Percentiles rank a stretch among this genome's conserved stretches.
phyloP scores from a whole-genome alignment of 2,113 vertebrate genomes.

The Meles meles region DNA sequence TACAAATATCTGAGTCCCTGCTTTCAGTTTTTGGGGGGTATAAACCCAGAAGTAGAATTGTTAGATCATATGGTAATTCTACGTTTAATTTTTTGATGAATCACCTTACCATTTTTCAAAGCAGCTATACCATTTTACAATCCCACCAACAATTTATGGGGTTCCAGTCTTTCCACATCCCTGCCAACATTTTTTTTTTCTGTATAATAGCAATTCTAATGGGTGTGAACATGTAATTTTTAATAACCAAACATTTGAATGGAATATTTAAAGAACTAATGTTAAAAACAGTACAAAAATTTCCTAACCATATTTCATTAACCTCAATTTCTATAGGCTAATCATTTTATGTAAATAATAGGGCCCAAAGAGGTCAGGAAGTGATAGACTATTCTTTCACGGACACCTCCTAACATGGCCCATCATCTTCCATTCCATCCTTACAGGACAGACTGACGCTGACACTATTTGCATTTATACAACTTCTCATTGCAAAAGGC shows the following conservation, averaged over 20 bases:
- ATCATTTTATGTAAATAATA: background rate
- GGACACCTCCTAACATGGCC: background rate
- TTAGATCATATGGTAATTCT: background rate
- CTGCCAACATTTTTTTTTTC: background rate
- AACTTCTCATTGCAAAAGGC: background rate
- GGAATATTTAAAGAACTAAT: background rate
- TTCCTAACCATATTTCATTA: background rate
- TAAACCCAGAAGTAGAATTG: background rate
- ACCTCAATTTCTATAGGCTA: background rate
- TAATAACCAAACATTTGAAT: background rate
- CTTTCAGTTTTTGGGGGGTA: background rate
- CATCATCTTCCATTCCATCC: background rate
- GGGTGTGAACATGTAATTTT: background rate
- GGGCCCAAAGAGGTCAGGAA: background rate
- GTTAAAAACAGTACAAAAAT: background rate
- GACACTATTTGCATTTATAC: background rate
- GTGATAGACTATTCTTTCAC: background rate
- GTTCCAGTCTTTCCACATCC: background rate
- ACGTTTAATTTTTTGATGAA: background rate
- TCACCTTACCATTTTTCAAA: background rate
- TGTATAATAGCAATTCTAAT: background rate
- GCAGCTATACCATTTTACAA: background rate
- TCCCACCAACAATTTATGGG: background rate
- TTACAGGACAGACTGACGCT: background rate
- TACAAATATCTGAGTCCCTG: background rate